phyloP scores from a whole-genome alignment of 2,888 invertebrate genomes.

The Calliopum simillimum region DNA sequence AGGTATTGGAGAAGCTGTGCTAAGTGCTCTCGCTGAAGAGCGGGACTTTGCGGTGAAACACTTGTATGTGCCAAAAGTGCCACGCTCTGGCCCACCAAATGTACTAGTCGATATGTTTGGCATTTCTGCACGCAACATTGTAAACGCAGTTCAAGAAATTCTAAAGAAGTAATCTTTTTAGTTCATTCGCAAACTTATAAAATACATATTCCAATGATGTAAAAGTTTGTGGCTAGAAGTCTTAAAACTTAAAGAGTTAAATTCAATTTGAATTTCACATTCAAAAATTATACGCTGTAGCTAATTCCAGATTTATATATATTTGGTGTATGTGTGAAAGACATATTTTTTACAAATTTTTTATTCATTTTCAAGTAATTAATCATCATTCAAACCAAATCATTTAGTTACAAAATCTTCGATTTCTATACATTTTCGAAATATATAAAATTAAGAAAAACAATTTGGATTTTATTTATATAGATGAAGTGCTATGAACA shows the following conservation, averaged over 20 bases:
- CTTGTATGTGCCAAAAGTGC: conserved; percentile 84
- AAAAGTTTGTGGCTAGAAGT: neutral
- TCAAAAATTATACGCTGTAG: conserved; percentile 7
- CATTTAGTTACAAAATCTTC: conserved; percentile 36
- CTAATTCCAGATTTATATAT: conserved; percentile 21
- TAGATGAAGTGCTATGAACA: too few relatives aligned
- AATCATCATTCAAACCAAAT: conserved; percentile 5
- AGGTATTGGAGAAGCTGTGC: conserved; percentile 95
- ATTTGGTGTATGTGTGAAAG: conserved; percentile 19
- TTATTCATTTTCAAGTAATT: too few relatives aligned
- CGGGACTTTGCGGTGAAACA: conserved; percentile 80
- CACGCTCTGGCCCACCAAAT: conserved; percentile 91
- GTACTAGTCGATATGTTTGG: conserved; percentile 90
- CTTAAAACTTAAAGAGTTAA: conserved; percentile 7
- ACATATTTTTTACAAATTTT: conserved; percentile 19
- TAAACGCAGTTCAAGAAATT: conserved; percentile 75
- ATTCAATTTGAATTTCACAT: conserved; percentile 4
- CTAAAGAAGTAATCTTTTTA: conserved; percentile 68
- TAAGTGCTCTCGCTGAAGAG: conserved; percentile 80
- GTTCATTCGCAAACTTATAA: neutral
- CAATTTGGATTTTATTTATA: too few relatives aligned
- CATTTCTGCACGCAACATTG: conserved; percentile 85
- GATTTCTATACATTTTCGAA: conserved; percentile 18
- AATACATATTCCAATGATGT: conserved; percentile 12
- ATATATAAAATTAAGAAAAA: too few relatives aligned